phyloP scores from a whole-genome alignment of 2,797 vertebrate species.

The Microctenopoma lineatum region DNA sequence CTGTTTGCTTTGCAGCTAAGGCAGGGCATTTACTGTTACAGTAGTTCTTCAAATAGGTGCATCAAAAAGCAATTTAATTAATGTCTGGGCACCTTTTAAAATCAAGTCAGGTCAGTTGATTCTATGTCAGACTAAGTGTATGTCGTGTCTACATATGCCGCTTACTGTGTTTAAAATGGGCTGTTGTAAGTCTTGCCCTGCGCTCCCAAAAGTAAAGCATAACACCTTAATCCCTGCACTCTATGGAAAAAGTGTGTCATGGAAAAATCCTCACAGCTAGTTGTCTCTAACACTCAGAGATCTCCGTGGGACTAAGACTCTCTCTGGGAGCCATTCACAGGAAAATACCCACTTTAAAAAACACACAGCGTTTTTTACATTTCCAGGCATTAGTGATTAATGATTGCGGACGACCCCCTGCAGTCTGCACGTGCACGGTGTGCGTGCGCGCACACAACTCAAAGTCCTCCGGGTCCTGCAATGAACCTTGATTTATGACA shows the following conservation, averaged over 20 bases:
- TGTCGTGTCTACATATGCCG: not conserved
- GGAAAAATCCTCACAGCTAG: slow-evolving; percentile 56
- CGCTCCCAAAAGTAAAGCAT: slow-evolving; percentile 30
- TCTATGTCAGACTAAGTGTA: not conserved
- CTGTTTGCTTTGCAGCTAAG: slow-evolving; percentile 69
- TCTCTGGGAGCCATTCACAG: slow-evolving; percentile 25
- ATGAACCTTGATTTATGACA: slow-evolving; percentile 85
- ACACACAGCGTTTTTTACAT: slow-evolving; percentile 22
- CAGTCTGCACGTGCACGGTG: slow-evolving; percentile 31
- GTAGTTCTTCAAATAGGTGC: slow-evolving; percentile 31
- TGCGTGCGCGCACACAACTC: slow-evolving; percentile 34
- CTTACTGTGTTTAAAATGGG: not conserved
- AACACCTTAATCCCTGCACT: slow-evolving; percentile 49
- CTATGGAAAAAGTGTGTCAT: slow-evolving; percentile 64
- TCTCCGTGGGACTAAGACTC: slow-evolving; percentile 24
- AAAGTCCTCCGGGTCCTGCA: slow-evolving; percentile 61
- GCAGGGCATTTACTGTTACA: slow-evolving; percentile 62
- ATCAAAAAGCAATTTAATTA: slow-evolving; percentile 20
- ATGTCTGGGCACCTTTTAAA: not conserved
- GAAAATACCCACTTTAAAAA: slow-evolving; percentile 32
- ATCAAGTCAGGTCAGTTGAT: not conserved
- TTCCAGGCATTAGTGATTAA: slow-evolving; percentile 82
- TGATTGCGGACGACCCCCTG: slow-evolving; percentile 78
- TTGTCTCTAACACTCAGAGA: slow-evolving; percentile 37
- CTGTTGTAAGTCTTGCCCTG: slow-evolving; percentile 4